phyloP scores from a whole-genome alignment of 1,140 invertebrate species.

The Dendroctonus valens region DNA sequence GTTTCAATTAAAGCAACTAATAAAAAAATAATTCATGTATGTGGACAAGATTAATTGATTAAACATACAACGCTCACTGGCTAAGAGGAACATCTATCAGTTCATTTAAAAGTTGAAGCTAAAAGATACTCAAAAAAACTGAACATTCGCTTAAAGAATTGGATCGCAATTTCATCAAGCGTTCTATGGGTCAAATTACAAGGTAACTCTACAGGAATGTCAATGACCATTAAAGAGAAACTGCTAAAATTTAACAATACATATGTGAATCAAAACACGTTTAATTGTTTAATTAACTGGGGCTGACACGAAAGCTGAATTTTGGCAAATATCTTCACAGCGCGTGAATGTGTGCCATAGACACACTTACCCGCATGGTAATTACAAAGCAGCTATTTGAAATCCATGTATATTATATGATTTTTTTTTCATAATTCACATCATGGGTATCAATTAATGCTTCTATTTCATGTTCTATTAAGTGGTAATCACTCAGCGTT shows the following conservation, averaged over 20 bases:
- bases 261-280: constrained; percentile 1
- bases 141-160: too few relatives aligned
- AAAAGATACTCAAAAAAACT: too few relatives aligned
- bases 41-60: too few relatives aligned
- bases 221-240: constrained; percentile 16
- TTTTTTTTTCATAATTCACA: constrained; percentile 30
- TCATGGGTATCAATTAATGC: constrained; percentile 26
- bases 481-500: constrained; percentile 25
- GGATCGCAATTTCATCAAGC: too few relatives aligned
- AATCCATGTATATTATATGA: constrained; percentile 17
- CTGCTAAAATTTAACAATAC: constrained; percentile 6
- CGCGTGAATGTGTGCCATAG: constrained; percentile 21
- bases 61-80: too few relatives aligned
- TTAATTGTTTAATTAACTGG: constrained; percentile 13
- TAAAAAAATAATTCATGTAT: too few relatives aligned
- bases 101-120: too few relatives aligned
- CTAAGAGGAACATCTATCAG: too few relatives aligned
- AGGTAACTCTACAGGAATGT: background rate
- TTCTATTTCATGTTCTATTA: constrained; percentile 34
- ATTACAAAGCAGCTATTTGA: constrained; percentile 21
- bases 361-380: constrained; percentile 21
- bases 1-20: too few relatives aligned
- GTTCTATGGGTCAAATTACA: too few relatives aligned
- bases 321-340: constrained; percentile 22
- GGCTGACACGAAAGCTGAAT: constrained; percentile 10